Percentiles rank a stretch among this genome's conserved stretches.
These are phyloP conservation scores for Mus pahari DNA, from an alignment of 2,113 vertebrate genomes.

Conservation along the genomic window DNA sequence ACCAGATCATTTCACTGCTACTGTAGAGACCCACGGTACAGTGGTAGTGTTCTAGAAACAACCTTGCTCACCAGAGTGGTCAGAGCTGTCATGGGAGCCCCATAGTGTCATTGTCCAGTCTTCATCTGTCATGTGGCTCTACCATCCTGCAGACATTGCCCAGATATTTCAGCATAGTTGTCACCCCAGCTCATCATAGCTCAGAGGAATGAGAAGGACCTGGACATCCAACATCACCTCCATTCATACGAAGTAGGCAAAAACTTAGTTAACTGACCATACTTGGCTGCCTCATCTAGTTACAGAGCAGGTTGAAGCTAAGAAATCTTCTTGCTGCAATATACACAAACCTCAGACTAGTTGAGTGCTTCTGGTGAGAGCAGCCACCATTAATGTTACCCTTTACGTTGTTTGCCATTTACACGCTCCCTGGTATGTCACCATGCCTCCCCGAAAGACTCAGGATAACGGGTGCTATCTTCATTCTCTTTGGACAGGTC, in stretches of 20 bases:
- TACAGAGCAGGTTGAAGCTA: not conserved
- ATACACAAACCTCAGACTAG: not conserved
- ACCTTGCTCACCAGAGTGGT: not conserved
- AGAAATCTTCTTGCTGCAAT: not conserved
- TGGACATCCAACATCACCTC: not conserved
- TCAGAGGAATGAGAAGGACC: not conserved
- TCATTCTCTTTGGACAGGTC: conserved; percentile 84
- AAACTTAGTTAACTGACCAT: not conserved
- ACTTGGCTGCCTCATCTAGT: not conserved
- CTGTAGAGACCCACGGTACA: not conserved
- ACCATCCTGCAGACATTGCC: not conserved
- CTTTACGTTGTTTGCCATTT: not conserved
- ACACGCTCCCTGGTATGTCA: not conserved
- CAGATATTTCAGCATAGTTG: not conserved
- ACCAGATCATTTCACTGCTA: not conserved
- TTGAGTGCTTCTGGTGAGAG: not conserved
- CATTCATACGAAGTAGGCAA: not conserved
- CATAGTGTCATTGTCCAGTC: not conserved
- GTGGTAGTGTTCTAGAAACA: not conserved
- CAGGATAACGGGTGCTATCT: not conserved
- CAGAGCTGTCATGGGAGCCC: not conserved
- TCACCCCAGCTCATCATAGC: not conserved
- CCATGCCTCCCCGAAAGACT: not conserved
- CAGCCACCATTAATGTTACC: not conserved
- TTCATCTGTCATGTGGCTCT: not conserved